Evolutionary conservation across 1,140 invertebrate genomes (phyloP).

Genomic region (Apis dorsata): DNA sequence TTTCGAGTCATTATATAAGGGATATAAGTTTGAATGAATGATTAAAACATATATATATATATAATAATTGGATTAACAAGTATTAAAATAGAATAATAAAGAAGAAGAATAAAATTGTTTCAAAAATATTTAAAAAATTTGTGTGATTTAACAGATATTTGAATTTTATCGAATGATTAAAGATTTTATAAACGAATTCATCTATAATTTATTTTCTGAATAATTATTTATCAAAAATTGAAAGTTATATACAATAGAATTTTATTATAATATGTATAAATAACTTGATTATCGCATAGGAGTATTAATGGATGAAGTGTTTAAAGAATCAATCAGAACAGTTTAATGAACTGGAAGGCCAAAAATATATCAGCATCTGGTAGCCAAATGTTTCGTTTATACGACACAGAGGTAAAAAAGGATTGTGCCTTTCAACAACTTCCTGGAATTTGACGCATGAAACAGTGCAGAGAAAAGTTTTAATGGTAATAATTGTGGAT

Average conservation of each 20-base stretch:
- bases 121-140: neutral
- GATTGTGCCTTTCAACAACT: too few species aligned
- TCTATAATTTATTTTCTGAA: too few species aligned
- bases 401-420: neutral
- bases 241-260: neutral
- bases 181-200: neutral
- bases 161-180: neutral
- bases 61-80: too few species aligned
- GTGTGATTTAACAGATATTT: neutral
- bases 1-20: too few species aligned
- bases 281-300: too few species aligned
- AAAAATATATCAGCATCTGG: neutral
- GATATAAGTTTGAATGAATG: too few species aligned
- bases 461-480: too few species aligned
- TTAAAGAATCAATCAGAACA: neutral
- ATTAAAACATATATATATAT: too few species aligned
- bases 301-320: too few species aligned
- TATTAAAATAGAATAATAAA: too few species aligned
- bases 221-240: too few species aligned
- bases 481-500: neutral
- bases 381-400: neutral
- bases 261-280: neutral
- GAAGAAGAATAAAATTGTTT: neutral
- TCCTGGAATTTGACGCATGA: too few species aligned
- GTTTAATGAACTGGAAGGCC: neutral